Base-by-base conservation (phyloP, 2,888 invertebrate genomes). In the Harpalus rubripes region DNA sequence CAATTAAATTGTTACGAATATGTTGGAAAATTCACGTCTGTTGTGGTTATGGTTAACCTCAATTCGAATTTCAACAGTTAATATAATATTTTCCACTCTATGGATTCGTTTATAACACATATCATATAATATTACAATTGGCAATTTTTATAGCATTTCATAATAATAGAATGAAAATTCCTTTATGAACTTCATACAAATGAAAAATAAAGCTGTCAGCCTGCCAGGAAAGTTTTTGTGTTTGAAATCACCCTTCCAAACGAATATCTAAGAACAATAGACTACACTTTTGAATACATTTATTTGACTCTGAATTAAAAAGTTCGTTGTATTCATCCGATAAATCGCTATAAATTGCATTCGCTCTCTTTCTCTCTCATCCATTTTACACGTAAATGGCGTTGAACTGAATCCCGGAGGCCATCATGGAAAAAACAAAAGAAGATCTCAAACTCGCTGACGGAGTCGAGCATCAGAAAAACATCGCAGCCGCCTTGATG, bases 331-430 rank as follows among this genome's bases (percentile, higher is more conserved):
- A 68, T 15, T 39, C 68, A 39, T 39, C 39, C 68, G 68, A 68
- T 68, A 68, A 68, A 68, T 68, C 68, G 39, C 32, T 68, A 41
- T 68, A 68, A 68, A 68, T 39, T 68, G 68, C 39, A 39, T 39
- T 39, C 39, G 7, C 68, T 63, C 26, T 68, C 68, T 68, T 39
- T 15, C 68, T 63, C 26, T 68, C 68, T 68, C 68, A 39, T 39
- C 68, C 39, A 68, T 32, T 39, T 68, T 39, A 68, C 68, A 68
- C 68, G 39, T 68, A 68, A 68, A 68, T 68, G 68, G 32, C 68
- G 68, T 68, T 68, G 68, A 68, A 68, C 68, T 68, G 68, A 68
- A 68, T 68, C 68, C 68, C 68, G 39, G 68, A 68, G 68, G 68
- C 68, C n/a, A 39, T 68, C 39, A 12, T 12, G 32, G 32, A 68